Evolutionary conservation across 2,888 invertebrate species (phyloP).

Genomic region (Lagria hirta): DNA sequence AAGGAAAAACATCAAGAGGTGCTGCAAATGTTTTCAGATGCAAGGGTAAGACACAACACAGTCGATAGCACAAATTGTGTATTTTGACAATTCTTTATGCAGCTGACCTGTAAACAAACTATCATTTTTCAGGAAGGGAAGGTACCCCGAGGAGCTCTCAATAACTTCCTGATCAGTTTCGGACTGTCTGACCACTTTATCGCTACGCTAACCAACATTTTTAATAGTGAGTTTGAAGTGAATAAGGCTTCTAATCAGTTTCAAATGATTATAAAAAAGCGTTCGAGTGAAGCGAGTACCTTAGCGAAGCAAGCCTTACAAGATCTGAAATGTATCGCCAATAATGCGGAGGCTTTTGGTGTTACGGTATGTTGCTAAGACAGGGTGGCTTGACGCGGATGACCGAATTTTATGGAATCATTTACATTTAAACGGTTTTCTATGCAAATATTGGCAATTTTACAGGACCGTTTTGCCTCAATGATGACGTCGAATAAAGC

Average conservation of each 20-base stretch:
- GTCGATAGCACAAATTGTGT: not conserved
- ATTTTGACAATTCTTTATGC: conserved; percentile 3
- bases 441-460: no score
- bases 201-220: conserved; percentile 63
- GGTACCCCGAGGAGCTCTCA: conserved; percentile 69
- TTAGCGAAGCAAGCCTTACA: conserved; percentile 70
- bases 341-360: conserved; percentile 71
- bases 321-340: conserved; percentile 73
- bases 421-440: no score
- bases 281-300: conserved; percentile 63
- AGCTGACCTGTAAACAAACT: conserved; percentile 26
- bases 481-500: no score
- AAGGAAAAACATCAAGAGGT: conserved; percentile 65
- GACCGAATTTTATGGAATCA: no score
- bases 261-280: conserved; percentile 67
- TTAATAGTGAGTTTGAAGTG: conserved; percentile 67
- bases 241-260: conserved; percentile 64
- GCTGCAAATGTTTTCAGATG: conserved; percentile 55
- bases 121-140: conserved; percentile 59
- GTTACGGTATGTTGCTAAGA: conserved; percentile 63
- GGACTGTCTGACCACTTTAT: conserved; percentile 70
- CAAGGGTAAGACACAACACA: conserved; percentile 46
- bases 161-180: conserved; percentile 66
- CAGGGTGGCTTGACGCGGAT: no score
- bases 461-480: no score